phyloP scores from a whole-genome alignment of 2,797 vertebrate genomes.

The Syngnathus acus region DNA sequence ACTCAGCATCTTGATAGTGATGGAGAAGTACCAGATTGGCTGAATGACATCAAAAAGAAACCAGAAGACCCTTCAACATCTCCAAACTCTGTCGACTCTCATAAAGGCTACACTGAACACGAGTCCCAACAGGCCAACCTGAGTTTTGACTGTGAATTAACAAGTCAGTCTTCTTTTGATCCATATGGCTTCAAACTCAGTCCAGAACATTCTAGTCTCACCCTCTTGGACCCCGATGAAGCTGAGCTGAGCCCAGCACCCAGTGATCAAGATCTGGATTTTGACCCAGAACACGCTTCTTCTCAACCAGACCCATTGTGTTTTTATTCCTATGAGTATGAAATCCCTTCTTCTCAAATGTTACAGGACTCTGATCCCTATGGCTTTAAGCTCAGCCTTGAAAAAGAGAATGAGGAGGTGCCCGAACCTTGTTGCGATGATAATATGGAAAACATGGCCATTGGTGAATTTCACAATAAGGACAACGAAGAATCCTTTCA shows the following conservation, averaged over 20 bases:
- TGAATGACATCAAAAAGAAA: slow-evolving; percentile 11
- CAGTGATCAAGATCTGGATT: slow-evolving; percentile 34
- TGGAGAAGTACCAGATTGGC: slow-evolving; percentile 10
- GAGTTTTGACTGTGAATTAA: slow-evolving; percentile 46
- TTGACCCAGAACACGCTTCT: slow-evolving; percentile 23
- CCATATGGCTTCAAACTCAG: slow-evolving; percentile 68
- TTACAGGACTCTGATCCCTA: slow-evolving; percentile 52
- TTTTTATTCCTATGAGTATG: slow-evolving; percentile 1
- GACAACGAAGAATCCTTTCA: slow-evolving; percentile 25
- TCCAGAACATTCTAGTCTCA: slow-evolving; percentile 61
- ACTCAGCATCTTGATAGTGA: background rate
- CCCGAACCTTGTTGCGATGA: slow-evolving; percentile 27
- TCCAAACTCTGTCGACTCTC: slow-evolving; percentile 28
- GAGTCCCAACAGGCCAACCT: slow-evolving; percentile 31
- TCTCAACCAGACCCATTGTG: background rate
- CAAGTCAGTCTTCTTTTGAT: slow-evolving; percentile 54
- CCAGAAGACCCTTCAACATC: slow-evolving; percentile 9
- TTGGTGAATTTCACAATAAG: slow-evolving; percentile 20
- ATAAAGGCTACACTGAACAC: slow-evolving; percentile 14
- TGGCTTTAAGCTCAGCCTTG: slow-evolving; percentile 63
- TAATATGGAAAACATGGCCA: slow-evolving; percentile 27
- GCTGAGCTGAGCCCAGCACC: slow-evolving; percentile 45
- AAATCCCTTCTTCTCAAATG: background rate
- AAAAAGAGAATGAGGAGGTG: slow-evolving; percentile 56
- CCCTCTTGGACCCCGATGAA: slow-evolving; percentile 57